Percentiles rank a stretch among this genome's conserved stretches.
These are phyloP conservation scores for Ormyrus rosae DNA, from an alignment of 2,888 invertebrate genomes.

Conservation along the genomic window DNA sequence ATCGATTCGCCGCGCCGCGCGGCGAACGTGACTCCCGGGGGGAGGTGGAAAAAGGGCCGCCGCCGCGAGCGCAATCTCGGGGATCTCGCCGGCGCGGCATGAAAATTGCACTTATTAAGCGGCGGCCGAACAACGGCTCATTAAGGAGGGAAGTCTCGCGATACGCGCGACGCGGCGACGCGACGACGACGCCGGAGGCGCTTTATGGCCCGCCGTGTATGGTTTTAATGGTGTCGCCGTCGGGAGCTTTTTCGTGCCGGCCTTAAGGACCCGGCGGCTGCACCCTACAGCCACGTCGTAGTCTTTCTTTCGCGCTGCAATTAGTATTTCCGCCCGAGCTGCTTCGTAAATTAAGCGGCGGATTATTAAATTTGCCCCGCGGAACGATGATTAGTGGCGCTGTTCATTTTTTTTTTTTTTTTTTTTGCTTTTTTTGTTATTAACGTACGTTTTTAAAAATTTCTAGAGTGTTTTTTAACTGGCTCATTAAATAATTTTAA, in stretches of 20 bases:
- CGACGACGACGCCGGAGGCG: background rate
- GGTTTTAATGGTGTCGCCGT: slow-evolving; percentile 11
- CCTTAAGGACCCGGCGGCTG: background rate
- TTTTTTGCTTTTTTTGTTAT: too few species aligned
- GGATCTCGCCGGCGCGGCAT: slow-evolving; percentile 6
- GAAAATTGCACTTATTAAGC: slow-evolving; percentile 46
- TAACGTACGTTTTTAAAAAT: too few species aligned
- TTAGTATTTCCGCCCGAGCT: background rate
- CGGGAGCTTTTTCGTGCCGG: background rate
- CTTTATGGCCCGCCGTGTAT: slow-evolving; percentile 6
- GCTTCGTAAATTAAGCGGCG: too few species aligned
- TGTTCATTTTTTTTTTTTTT: too few species aligned
- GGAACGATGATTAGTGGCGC: too few species aligned
- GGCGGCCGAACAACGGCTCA: slow-evolving; percentile 25
- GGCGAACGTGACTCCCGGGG: slow-evolving; percentile 22
- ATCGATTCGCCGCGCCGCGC: slow-evolving; percentile 31
- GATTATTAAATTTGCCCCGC: too few species aligned
- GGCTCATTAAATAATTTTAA: too few species aligned
- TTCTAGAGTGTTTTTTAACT: too few species aligned
- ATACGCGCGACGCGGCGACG: background rate
- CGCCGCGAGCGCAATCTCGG: slow-evolving; percentile 17
- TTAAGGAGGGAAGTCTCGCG: slow-evolving; percentile 27
- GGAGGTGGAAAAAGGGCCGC: background rate
- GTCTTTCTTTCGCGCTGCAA: slow-evolving; percentile 1
- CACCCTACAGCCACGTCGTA: background rate